Evolutionary conservation across 2,797 vertebrate species (phyloP), one percentile per base, ranked within the genome.

Genomic region (Anabas testudineus): DNA sequence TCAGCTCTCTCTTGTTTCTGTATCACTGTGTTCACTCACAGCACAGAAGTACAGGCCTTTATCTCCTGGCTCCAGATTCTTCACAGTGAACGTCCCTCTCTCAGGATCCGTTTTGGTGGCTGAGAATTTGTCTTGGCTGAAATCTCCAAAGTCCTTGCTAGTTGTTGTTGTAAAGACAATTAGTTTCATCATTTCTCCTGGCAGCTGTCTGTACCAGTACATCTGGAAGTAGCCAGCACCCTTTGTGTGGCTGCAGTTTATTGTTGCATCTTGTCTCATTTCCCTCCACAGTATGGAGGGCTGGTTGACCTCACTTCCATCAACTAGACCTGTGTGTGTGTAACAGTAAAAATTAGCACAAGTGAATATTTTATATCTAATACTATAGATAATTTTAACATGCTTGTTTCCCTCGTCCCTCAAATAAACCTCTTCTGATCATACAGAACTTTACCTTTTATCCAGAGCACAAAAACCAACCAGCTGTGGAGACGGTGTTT

Each of bases 141-240:
- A n/a, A 2, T 39, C 2, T 54, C n/a, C 52, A 53, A 71, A 74
- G 22, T 58, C 42, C 5, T 14, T 47, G 1, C 0, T 39, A 26
- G 0, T 0, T 0, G 3, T 0, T 12, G 7, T 14, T 7, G 48
- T 70, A 3, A 5, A 65, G 2, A 84, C 82, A 0, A 86, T 67
- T 10, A 67, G 74, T 45, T 71, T 74, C 65, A 91, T 89, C 1
- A 10, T 18, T 28, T 86, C 36, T n/a, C 83, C 85, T 18, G 69
- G 78, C 2, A 55, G 74, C 70, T 92, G 90, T 58, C 74, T 70
- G 74, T 81, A 92, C 88, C 90, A 92, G 32, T 89, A 90, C 89
- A 91, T 91, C 30, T 65, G 71, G 1, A 0, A 5, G 1, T 70
- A 78, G 0, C 0, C 0, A 14, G 0, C 0, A 5, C 1, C 67